Conservation (phyloP, 1,140 invertebrate species). For the Ganaspis sp. region DNA sequence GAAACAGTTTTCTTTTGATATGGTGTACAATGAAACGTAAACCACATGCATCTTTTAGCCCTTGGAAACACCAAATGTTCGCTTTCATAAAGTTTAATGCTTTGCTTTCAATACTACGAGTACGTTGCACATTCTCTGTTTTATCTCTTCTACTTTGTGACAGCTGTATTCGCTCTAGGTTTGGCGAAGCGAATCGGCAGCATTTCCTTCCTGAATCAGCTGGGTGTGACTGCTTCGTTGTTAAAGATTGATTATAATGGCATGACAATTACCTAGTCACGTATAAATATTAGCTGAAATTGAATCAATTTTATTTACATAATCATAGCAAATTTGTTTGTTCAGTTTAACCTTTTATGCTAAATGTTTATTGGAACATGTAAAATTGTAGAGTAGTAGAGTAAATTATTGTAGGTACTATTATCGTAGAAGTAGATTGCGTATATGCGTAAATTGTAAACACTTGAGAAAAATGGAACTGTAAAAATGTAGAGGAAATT, state of each 20-base stretch:
- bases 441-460: too few species aligned
- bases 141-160: slow-evolving; percentile 34
- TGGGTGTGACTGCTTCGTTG: slow-evolving; percentile 31
- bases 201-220: slow-evolving; percentile 53
- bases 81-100: neutral
- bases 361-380: neutral
- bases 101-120: neutral
- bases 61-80: neutral
- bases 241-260: slow-evolving; percentile 8
- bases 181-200: slow-evolving; percentile 46
- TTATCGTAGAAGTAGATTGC: too few species aligned
- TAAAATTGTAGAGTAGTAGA: too few species aligned
- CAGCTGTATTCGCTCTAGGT: slow-evolving; percentile 49
- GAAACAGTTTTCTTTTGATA: too few species aligned
- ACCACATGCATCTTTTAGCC: too few species aligned
- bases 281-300: slow-evolving; percentile 21
- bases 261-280: slow-evolving; percentile 26
- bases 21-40: neutral
- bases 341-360: neutral
- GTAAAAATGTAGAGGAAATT: too few species aligned
- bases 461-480: too few species aligned
- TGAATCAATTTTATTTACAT: neutral
- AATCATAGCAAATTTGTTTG: neutral
- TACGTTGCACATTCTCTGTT: neutral
- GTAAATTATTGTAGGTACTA: too few species aligned